Evolutionary conservation across 2,888 invertebrate species (phyloP).

Genomic region (Lucinisca nassula): DNA sequence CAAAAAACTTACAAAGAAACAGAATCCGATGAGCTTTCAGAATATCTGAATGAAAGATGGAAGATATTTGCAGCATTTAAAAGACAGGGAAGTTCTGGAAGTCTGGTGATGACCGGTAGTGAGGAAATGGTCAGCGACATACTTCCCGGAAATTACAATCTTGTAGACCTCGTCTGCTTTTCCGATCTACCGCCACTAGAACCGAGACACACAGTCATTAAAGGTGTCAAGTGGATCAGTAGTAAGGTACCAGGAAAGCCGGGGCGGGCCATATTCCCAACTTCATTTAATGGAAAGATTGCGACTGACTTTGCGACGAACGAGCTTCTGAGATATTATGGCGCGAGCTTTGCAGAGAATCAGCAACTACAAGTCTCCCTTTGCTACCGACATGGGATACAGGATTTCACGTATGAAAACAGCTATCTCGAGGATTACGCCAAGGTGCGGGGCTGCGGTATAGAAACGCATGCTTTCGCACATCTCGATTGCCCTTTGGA

Average conservation of each 20-base stretch:
- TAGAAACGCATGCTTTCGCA: slow-evolving; percentile 70
- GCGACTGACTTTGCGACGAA: slow-evolving; percentile 64
- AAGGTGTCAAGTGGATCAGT: slow-evolving; percentile 56
- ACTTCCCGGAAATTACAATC: slow-evolving; percentile 61
- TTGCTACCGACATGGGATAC: slow-evolving; percentile 66
- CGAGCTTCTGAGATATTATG: slow-evolving; percentile 68
- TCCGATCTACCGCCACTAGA: slow-evolving; percentile 60
- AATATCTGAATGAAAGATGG: slow-evolving; percentile 64
- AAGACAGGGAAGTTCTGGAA: slow-evolving; percentile 56
- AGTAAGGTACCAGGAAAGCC: slow-evolving; percentile 44
- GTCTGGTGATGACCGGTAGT: slow-evolving; percentile 60
- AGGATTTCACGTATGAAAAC: slow-evolving; percentile 73
- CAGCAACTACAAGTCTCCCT: slow-evolving; percentile 61
- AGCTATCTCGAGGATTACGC: slow-evolving; percentile 69
- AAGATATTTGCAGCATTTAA: slow-evolving; percentile 61
- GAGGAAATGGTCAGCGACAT: slow-evolving; percentile 65
- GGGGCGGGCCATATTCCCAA: slow-evolving; percentile 64
- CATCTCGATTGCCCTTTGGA: slow-evolving; percentile 73
- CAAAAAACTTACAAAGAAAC: slow-evolving; percentile 32
- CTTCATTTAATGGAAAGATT: slow-evolving; percentile 56
- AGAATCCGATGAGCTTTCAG: slow-evolving; percentile 44
- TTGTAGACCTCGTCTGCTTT: slow-evolving; percentile 65
- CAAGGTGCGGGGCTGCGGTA: slow-evolving; percentile 48
- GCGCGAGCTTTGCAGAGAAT: slow-evolving; percentile 62
- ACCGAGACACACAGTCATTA: slow-evolving; percentile 60